Percentiles rank a stretch among this genome's conserved stretches.
These are phyloP conservation scores for Sylvia borin DNA, from an alignment of 2,797 vertebrate genomes.

Conservation along the genomic window DNA sequence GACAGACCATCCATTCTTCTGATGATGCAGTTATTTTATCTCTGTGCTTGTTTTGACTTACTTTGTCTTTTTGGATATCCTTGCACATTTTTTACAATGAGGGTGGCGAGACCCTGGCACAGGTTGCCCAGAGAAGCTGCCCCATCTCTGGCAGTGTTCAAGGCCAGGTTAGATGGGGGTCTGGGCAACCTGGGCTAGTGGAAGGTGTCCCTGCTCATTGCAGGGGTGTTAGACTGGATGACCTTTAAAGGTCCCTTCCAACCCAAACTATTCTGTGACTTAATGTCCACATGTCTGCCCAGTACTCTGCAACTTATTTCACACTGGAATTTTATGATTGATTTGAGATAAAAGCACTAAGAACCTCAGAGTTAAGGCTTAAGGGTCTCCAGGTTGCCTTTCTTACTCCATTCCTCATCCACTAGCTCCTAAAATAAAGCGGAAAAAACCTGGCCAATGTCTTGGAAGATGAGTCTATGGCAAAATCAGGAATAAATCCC, in stretches of 20 bases:
- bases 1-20: neutral
- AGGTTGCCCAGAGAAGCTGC: neutral
- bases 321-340: neutral
- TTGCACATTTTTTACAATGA: neutral
- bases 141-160: neutral
- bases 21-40: neutral
- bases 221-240: neutral
- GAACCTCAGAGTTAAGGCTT: neutral
- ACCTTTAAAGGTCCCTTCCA: neutral
- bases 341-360: neutral
- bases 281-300: neutral
- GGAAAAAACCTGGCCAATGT: neutral
- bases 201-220: neutral
- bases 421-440: neutral
- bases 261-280: neutral
- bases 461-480: neutral
- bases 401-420: neutral
- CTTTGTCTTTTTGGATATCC: neutral
- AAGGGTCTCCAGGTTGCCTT: neutral
- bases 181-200: neutral
- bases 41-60: neutral
- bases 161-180: neutral
- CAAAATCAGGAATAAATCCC: slow-evolving; percentile 23
- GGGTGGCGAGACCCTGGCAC: neutral
- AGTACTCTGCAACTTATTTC: neutral